These are phyloP conservation scores for Mythimna impura DNA, from an alignment of 2,888 invertebrate species.

Conservation along the genomic window DNA sequence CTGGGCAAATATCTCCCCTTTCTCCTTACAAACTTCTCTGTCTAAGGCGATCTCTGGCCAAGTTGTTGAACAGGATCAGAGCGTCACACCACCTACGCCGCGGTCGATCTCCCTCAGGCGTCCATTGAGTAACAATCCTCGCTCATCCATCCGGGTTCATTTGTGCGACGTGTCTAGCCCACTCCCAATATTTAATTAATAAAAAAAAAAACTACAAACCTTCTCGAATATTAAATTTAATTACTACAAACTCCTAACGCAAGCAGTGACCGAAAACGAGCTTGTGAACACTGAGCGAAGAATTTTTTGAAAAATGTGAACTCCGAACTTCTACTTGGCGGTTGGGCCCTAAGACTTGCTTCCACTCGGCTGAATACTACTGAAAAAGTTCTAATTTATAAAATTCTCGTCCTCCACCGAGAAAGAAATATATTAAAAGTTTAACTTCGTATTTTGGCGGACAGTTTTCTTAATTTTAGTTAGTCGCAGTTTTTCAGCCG, in stretches of 20 bases:
- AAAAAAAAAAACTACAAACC: no score
- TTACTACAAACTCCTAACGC: constrained; percentile 18
- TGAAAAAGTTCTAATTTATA: constrained; percentile 47
- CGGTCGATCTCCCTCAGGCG: no score
- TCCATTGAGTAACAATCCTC: no score
- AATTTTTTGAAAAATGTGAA: constrained; percentile 29
- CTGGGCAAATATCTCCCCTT: no score
- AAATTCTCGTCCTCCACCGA: constrained; percentile 22
- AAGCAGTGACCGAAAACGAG: constrained; percentile 37
- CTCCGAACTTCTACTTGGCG: constrained; percentile 13
- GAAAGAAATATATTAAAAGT: constrained; percentile 47
- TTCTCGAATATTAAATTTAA: background rate
- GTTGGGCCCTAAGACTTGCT: constrained; percentile 11
- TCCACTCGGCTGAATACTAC: constrained; percentile 3
- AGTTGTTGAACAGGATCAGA: no score
- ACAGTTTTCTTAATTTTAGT: constrained; percentile 35
- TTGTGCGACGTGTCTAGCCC: no score
- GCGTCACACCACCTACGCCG: no score
- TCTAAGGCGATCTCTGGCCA: no score
- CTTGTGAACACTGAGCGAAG: constrained; percentile 12
- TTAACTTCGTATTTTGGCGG: constrained; percentile 24
- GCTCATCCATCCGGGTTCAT: no score
- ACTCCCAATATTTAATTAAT: no score
- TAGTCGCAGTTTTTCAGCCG: constrained; percentile 6
- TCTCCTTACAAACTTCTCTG: no score